A percentile compares a stretch with the other conserved stretches of the same genome.
These are phyloP conservation scores for Ametastegia equiseti DNA, from an alignment of 2,888 invertebrate genomes.

Conservation along the genomic window DNA sequence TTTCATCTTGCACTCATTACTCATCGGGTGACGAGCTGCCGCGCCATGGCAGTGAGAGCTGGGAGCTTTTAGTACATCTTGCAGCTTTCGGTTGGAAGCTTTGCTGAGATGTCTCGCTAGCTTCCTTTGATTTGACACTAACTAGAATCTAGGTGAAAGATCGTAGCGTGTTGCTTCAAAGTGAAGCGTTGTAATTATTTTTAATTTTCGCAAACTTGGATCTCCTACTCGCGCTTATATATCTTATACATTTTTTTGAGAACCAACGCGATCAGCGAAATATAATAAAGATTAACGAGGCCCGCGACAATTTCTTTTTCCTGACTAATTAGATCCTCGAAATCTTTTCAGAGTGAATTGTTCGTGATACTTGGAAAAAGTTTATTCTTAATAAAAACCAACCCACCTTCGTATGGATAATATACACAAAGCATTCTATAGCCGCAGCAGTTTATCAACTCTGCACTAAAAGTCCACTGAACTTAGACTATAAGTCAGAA, in stretches of 20 bases:
- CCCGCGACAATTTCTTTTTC: not conserved
- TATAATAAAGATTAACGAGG: conserved; percentile 43
- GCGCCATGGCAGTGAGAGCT: not conserved
- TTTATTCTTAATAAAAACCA: not conserved
- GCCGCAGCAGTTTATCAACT: not conserved
- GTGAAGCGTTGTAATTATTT: conserved; percentile 26
- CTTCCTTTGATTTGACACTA: conserved; percentile 36
- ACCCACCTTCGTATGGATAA: not conserved
- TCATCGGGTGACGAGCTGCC: conserved; percentile 34
- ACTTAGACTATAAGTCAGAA: not conserved
- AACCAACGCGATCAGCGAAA: conserved; percentile 30
- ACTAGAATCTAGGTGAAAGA: conserved; percentile 40
- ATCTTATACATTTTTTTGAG: too few relatives aligned
- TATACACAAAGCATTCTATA: not conserved
- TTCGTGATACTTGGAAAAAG: conserved; percentile 1
- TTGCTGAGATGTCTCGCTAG: not conserved
- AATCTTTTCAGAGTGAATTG: not conserved
- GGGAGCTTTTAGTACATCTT: conserved; percentile 32
- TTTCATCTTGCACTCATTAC: conserved; percentile 44
- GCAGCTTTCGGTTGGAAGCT: conserved; percentile 14
- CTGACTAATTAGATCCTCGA: conserved; percentile 21
- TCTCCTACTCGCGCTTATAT: too few relatives aligned
- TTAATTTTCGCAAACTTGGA: conserved; percentile 11
- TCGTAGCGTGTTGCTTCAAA: conserved; percentile 4
- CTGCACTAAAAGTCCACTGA: conserved; percentile 6